Evolutionary conservation across 2,113 vertebrate species (phyloP).

Genomic region (Physeter macrocephalus): DNA sequence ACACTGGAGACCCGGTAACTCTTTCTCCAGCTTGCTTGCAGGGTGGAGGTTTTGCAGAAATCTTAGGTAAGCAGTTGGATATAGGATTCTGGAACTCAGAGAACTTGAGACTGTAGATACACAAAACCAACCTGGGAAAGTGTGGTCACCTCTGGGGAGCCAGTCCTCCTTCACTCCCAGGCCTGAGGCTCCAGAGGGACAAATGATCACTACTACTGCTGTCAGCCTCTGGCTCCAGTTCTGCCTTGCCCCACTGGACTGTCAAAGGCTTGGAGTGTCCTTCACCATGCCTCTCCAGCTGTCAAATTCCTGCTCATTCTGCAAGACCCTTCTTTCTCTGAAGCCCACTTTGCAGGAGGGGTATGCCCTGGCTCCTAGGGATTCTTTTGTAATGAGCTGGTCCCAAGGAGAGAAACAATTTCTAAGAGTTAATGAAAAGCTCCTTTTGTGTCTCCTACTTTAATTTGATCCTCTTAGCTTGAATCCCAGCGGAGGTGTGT

Average conservation of each 20-base stretch:
- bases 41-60: neutral
- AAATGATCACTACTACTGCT: neutral
- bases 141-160: neutral
- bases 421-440: slow-evolving; percentile 56
- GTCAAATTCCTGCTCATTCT: neutral
- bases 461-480: slow-evolving; percentile 36
- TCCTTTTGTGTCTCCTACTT: slow-evolving; percentile 46
- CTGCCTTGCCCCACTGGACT: neutral
- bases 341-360: neutral
- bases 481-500: slow-evolving; percentile 7
- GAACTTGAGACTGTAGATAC: neutral
- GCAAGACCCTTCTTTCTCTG: neutral
- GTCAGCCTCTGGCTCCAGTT: neutral
- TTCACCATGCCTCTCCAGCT: neutral
- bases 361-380: neutral
- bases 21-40: neutral
- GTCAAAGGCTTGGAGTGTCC: neutral
- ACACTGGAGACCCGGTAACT: neutral
- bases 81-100: neutral
- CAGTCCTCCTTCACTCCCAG: neutral
- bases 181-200: neutral
- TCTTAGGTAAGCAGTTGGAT: neutral
- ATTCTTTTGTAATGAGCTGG: slow-evolving; percentile 8
- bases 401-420: slow-evolving; percentile 35
- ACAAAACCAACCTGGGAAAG: neutral